Base-by-base conservation (phyloP, 2,797 vertebrate genomes). In the Phrynocephalus forsythii region DNA sequence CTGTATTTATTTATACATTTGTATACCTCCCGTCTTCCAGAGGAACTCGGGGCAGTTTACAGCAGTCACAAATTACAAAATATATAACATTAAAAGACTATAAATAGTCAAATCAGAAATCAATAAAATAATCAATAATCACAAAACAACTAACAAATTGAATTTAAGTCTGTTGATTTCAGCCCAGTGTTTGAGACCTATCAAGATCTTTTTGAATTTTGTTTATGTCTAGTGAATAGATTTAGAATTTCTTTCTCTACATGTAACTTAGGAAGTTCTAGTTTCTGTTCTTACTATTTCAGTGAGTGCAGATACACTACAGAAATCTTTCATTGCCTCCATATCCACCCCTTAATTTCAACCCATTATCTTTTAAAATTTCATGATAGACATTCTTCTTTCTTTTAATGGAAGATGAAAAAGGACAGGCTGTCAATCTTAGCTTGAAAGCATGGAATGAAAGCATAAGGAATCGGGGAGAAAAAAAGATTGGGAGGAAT, bases 361-460 rank as follows among this genome's bases (percentile, higher is more conserved):
- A 63, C 83, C 33, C 0, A 87, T 90, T 90, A 88, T 60, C 7
- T 82, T 90, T 83, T 87, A 44, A 69, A 33, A 84, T 33, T 72
- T 84, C 18, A 79, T 33, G 69, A 73, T 79, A 84, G 56, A 73
- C 20, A 28, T 24, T 79, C 84, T 50, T 79, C 44, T 75, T 87
- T 78, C 8, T 38, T 76, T 67, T 82, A 84, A 79, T 79, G 87
- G 87, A 80, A 88, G 68, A 88, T 88, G 38, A 84, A 24, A 88
- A 84, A 8, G 22, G 80, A 26, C 38, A 73, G 68, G n/a, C 26
- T 84, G 69, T 16, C 84, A 26, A 75, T 88, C n/a, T 67, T 72
- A 63, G 22, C 15, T 52, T 67, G 87, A 84, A 84, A 84, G 82
- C 56, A 67, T 71, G n/a, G 68, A 80, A 24, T 79, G 52, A 79